phyloP scores from a whole-genome alignment of 2,797 vertebrate species.

The Sebastes aleutianus region DNA sequence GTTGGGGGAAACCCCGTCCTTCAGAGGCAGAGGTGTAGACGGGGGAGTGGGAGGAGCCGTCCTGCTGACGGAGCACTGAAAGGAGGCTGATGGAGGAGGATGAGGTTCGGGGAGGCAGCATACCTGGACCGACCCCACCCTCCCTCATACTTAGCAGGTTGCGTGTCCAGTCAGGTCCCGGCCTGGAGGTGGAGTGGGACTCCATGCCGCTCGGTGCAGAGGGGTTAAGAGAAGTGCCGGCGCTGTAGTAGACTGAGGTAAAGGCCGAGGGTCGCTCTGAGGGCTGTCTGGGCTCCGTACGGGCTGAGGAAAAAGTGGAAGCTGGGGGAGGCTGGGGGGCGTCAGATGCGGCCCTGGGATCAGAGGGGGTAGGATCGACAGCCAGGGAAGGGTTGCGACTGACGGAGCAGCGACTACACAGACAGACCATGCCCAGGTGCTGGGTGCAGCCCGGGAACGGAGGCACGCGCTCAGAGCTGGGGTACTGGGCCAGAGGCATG shows the following conservation, averaged over 20 bases:
- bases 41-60: conserved; percentile 90
- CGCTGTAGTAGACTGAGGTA: conserved; percentile 95
- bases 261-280: conserved; percentile 95
- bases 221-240: conserved; percentile 87
- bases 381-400: conserved; percentile 82
- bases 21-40: conserved; percentile 97
- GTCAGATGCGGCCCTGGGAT: conserved; percentile 71
- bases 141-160: conserved; percentile 90
- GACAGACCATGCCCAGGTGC: conserved; percentile 95
- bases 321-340: conserved; percentile 78
- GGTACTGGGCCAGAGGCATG: conserved; percentile 89
- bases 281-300: conserved; percentile 90
- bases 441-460: conserved; percentile 92
- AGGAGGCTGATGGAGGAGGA: conserved; percentile 94
- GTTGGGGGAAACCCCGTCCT: conserved; percentile 88
- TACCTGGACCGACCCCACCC: conserved; percentile 75
- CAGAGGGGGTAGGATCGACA: conserved; percentile 76
- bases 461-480: conserved; percentile 84
- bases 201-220: conserved; percentile 80
- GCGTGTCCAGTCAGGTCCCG: conserved; percentile 86
- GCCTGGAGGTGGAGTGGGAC: conserved; percentile 50
- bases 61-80: conserved; percentile 93
- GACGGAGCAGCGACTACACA: conserved; percentile 93
- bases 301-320: conserved; percentile 92
- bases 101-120: conserved; percentile 95